Percentiles rank a stretch among this genome's conserved stretches.
Evolutionary conservation across 2,797 vertebrate species (phyloP).

Genomic region (Cuculus canorus): DNA sequence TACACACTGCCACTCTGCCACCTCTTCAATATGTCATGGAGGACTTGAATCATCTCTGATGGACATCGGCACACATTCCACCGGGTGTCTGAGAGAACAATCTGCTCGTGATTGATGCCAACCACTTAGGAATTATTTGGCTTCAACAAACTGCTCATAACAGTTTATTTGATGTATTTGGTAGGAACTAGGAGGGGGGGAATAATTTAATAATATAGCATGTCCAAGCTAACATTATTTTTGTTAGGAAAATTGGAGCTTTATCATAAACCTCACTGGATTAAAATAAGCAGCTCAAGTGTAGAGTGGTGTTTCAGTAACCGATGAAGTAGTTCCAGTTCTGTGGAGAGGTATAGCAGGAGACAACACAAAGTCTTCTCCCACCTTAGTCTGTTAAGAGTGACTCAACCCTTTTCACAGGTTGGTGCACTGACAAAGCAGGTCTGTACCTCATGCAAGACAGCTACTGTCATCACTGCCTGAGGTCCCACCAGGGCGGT

Average conservation of each 20-base stretch:
- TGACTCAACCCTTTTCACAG: not conserved
- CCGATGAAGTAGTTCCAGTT: not conserved
- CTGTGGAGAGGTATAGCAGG: not conserved
- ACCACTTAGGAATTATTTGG: not conserved
- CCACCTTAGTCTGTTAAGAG: not conserved
- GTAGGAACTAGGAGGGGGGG: not conserved
- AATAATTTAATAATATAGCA: slow-evolving; percentile 7
- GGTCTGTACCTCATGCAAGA: not conserved
- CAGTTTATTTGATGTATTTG: slow-evolving; percentile 16
- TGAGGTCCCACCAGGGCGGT: not conserved
- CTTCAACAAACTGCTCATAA: slow-evolving; percentile 10
- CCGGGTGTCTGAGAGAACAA: not conserved
- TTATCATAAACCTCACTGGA: not conserved
- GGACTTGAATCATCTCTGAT: not conserved
- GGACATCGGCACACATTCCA: not conserved
- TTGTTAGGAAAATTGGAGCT: not conserved
- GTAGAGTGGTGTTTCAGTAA: not conserved
- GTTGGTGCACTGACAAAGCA: not conserved
- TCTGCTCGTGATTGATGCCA: not conserved
- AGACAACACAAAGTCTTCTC: not conserved
- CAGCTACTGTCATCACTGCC: not conserved
- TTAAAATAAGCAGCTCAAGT: not conserved
- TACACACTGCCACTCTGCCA: not conserved
- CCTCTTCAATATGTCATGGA: not conserved
- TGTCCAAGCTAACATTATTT: not conserved